Evolutionary conservation across 2,888 invertebrate genomes (phyloP), one percentile per base, ranked within the genome.

Genomic region (Gasteruption jaculator): DNA sequence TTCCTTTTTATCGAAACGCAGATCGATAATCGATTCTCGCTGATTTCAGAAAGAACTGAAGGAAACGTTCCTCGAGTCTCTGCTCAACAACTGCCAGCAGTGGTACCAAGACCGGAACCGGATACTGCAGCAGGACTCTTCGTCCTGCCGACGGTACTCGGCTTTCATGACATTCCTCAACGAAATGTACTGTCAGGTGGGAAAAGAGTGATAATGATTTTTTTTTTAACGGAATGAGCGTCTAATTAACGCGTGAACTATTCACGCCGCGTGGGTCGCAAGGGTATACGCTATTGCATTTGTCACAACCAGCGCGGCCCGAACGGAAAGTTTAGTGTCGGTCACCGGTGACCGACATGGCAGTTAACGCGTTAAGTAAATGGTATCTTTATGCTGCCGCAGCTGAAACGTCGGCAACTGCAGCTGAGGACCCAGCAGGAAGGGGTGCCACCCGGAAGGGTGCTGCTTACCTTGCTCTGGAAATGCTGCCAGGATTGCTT

Each of bases 401-500:
- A 89, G 77, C 72, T 91, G 60, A 88, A 91, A 68, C 77, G 85
- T 27, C 77, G 81, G 50, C 74, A 74, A 49, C 71, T 79, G 52
- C 78, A 79, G 52, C 60, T 77, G 43, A 75, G 73, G 54, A 76
- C 74, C 38, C 73, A 78, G 56, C 71, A 75, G 51, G 74, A 76
- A 61, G 78, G 80, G 32, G 77, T 80, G 36, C 79, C 81, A 14
- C 84, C 85, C 1, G 85, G 85, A 2, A 75, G 86, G 56, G 84
- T 88, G 52, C 75, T 92, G 58, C 80, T 91, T 44, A 85, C 88
- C 41, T 78, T 93, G 57, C 78, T 93, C 60, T 86, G 85, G 68
- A 91, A 91, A 73, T 91, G 90, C 72, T 92, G 91, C 70, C 86
- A 88, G 72, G 87, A 89, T 65, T 90, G 90, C 72, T 83, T 91